Evolutionary conservation across 2,113 vertebrate species (phyloP).

Genomic region (Macaca mulatta): DNA sequence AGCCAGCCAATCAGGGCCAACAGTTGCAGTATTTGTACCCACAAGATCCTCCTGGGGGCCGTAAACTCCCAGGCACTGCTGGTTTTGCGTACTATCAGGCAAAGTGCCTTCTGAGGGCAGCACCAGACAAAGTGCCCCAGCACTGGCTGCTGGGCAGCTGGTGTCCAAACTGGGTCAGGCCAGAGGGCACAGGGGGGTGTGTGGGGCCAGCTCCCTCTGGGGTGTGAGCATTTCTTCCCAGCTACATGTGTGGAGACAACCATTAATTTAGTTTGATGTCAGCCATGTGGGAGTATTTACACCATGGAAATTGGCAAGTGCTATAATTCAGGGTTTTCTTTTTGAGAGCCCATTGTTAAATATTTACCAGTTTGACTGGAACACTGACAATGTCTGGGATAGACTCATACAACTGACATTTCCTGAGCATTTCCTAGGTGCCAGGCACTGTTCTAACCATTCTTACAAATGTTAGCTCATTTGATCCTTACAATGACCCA

Average conservation of each 20-base stretch:
- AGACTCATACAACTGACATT: rapidly evolving
- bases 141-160: neutral
- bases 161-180: rapidly evolving
- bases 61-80: neutral
- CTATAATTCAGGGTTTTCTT: neutral
- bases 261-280: neutral
- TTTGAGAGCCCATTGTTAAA: neutral
- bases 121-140: too few relatives aligned
- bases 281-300: neutral
- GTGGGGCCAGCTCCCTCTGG: neutral
- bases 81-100: too few relatives aligned
- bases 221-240: rapidly evolving
- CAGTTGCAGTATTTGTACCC: neutral
- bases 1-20: neutral
- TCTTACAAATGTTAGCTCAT: neutral
- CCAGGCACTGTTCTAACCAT: neutral
- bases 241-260: rapidly evolving
- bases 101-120: neutral
- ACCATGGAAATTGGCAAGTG: neutral
- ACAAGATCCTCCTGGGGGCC: too few relatives aligned
- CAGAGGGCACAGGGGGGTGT: rapidly evolving
- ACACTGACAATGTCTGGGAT: rapidly evolving
- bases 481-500: neutral
- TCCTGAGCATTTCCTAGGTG: neutral
- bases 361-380: neutral